Evolutionary conservation across 2,888 invertebrate genomes (phyloP), one percentile per base, ranked within the genome.

Genomic region (Dichetophora obliterata): DNA sequence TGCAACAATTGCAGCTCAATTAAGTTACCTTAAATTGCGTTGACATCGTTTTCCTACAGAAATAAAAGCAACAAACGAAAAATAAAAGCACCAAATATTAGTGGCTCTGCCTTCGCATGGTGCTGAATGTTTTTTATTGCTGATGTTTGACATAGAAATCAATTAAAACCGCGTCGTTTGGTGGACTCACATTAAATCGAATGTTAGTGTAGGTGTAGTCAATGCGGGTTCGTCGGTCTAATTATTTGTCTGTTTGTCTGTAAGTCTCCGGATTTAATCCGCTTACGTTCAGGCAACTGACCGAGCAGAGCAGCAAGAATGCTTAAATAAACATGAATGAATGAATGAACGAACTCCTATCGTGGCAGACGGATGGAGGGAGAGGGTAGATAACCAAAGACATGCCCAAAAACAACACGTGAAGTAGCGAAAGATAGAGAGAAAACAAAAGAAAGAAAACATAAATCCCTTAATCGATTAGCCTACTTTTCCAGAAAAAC

Each of bases 401-500:
- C 14, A 37, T 37, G 43, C 19, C 66, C 8, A 22, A 66, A 22
- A 27, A 59, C 24, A 59, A 59, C 27, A 11, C 3, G 27, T 50
- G 22, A 50, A 48, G 48, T 27, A 48, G 37, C 6, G 48, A 2
- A 43, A 34, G 22, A 59, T n/a, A 19, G 48, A 34, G 1, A 31
- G 8, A 50, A 50, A 52, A 22, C 3, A n/a, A 70, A 59, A 5
- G 48, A 27, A 6, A 24, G 24, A 52, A 71, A 31, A 31, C 31
- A 31, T 34, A 27, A 52, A 66, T 74, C 50, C 73, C 78, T 77
- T 63, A 82, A 82, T 82, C 82, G 82, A 82, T 82, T 82, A 82
- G 80, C 80, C 82, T 77, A 80, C 80, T 81, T 82, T 80, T 80
- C 78, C 80, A 80, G 80, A 82, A 81, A 43, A 80, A 79, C 77